A percentile compares a stretch with the other conserved stretches of the same genome.
Conservation (phyloP, 2,113 vertebrate species). For the Bombycilla garrulus region DNA sequence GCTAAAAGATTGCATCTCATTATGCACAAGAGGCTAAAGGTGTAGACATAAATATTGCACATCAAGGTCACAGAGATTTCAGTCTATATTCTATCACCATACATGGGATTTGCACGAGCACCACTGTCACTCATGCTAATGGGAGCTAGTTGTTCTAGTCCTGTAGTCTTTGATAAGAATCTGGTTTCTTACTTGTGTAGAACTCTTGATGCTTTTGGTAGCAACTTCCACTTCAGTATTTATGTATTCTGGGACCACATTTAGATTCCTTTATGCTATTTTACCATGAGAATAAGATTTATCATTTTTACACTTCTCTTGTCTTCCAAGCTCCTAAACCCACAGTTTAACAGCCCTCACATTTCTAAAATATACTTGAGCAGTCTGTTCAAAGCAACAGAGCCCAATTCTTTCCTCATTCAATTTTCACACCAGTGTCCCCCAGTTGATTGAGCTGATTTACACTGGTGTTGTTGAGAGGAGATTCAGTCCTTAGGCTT, state of each 20-base stretch:
- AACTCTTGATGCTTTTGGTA: background rate
- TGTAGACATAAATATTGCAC: slow-evolving; percentile 26
- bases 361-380: background rate
- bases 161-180: background rate
- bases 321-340: background rate
- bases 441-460: background rate
- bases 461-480: background rate
- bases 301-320: background rate
- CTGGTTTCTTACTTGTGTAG: background rate
- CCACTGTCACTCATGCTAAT: background rate
- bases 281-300: background rate
- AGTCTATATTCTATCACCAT: slow-evolving; percentile 26
- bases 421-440: background rate
- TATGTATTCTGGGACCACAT: background rate
- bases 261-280: background rate
- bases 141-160: background rate
- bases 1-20: slow-evolving; percentile 48
- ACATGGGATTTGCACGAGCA: slow-evolving; percentile 38
- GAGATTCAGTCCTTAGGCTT: background rate
- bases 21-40: slow-evolving; percentile 36
- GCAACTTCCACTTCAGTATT: background rate
- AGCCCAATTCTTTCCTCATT: background rate
- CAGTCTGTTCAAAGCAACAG: background rate
- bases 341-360: background rate
- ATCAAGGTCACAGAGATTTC: slow-evolving; percentile 62